Percentiles rank a stretch among this genome's conserved stretches.
Conservation (phyloP, 2,888 invertebrate genomes). For the Drosophila diplacantha region DNA sequence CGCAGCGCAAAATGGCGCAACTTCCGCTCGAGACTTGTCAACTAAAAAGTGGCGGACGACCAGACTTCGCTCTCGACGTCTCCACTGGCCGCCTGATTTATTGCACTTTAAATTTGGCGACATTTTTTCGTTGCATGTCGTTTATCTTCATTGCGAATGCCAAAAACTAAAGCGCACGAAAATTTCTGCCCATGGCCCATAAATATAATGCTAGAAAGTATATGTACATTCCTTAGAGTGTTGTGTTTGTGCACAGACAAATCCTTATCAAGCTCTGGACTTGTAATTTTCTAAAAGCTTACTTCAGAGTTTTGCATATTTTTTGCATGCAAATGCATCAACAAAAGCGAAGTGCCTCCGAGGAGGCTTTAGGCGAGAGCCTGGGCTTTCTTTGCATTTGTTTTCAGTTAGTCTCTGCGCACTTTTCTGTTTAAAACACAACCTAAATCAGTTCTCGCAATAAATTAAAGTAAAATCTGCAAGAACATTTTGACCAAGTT, state of each 20-base stretch:
- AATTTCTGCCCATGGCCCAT: constrained; percentile 52
- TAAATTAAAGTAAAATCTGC: neutral
- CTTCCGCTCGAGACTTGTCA: constrained; percentile 56
- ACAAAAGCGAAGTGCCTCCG: neutral
- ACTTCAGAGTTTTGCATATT: constrained; percentile 62
- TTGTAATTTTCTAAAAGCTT: constrained; percentile 73
- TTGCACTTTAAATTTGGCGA: constrained; percentile 73
- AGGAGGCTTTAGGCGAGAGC: constrained; percentile 4
- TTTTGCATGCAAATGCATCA: constrained; percentile 63
- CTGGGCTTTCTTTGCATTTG: constrained; percentile 12
- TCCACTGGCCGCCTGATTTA: constrained; percentile 61
- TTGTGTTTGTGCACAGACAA: constrained; percentile 14
- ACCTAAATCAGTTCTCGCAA: neutral
- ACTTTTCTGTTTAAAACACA: constrained; percentile 8
- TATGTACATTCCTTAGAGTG: constrained; percentile 18
- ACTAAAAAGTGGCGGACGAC: constrained; percentile 38
- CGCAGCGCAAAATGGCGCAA: constrained; percentile 62
- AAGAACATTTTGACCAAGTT: neutral
- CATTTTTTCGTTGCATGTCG: constrained; percentile 69
- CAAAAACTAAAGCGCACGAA: constrained; percentile 56
- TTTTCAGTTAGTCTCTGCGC: constrained; percentile 11
- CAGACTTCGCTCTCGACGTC: constrained; percentile 35
- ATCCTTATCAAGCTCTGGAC: constrained; percentile 52
- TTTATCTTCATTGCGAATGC: constrained; percentile 72
- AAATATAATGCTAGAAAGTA: constrained; percentile 59